Evolutionary conservation across 1,140 invertebrate species (phyloP).

Genomic region (Coptotermes formosanus): DNA sequence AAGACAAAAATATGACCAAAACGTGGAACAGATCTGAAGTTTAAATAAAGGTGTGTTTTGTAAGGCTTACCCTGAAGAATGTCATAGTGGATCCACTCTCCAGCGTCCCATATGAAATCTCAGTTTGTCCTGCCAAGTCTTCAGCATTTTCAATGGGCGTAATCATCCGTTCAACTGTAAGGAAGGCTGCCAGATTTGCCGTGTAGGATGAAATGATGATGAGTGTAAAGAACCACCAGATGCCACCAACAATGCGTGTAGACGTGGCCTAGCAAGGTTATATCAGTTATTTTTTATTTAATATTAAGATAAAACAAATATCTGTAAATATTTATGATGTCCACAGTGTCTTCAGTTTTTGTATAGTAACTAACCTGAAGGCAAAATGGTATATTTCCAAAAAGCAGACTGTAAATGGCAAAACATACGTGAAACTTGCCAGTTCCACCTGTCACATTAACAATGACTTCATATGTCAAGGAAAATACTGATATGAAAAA

Average conservation of each 20-base stretch:
- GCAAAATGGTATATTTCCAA: too few species aligned
- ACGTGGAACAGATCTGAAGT: neutral
- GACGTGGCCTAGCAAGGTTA: constrained; percentile 58
- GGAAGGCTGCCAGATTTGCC: constrained; percentile 82
- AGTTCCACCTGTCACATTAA: too few species aligned
- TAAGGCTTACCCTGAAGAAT: constrained; percentile 67
- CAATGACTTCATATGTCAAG: too few species aligned
- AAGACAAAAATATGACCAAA: neutral
- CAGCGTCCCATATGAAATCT: constrained; percentile 79
- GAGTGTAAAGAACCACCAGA: constrained; percentile 89
- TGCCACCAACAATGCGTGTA: constrained; percentile 71
- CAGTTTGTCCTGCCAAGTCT: constrained; percentile 78
- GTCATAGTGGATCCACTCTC: constrained; percentile 77
- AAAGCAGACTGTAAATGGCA: too few species aligned
- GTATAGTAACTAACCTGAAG: too few species aligned
- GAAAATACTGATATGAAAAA: too few species aligned
- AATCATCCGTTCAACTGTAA: constrained; percentile 83
- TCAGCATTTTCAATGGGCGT: constrained; percentile 84
- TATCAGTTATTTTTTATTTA: neutral
- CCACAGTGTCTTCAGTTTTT: too few species aligned
- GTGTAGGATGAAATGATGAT: constrained; percentile 89
- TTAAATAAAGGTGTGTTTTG: neutral
- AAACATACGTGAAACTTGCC: too few species aligned
- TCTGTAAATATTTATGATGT: neutral
- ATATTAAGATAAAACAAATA: neutral